Evolutionary conservation across 2,113 vertebrate genomes (phyloP), one percentile per base, ranked within the genome.

Genomic region (Papio anubis): DNA sequence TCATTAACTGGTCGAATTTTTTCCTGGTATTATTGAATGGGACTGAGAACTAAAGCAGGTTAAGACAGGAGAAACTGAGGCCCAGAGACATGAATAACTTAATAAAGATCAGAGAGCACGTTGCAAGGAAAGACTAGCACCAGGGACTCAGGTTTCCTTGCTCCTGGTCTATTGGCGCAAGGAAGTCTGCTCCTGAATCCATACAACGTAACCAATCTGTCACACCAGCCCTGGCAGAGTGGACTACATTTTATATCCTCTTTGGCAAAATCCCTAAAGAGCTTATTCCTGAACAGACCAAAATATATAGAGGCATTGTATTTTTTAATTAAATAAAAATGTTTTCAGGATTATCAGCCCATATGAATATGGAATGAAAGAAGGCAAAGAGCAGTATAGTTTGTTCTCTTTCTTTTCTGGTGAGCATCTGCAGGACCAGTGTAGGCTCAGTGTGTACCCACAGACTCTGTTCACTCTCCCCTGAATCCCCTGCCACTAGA

Each of bases 11-110:
- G 75, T 79, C 75, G 57, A 80, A 87, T 96, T 90, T 64, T 92
- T 96, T 96, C 40, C 45, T 35, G 17, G 40, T 70, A 55, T 16
- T 18, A 82, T 23, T 59, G 55, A 96, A 61, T 70, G 43, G 43
- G n/a, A 55, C 87, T 14, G 78, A 97, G 25, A 82, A 68, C 21
- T 9, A 73, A 1, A 61, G 18, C 16, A 80, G 43, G n/a, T 70
- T 95, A 76, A 25, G 75, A 89, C 76, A 13, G 76, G 76, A 76
- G 84, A 92, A 90, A 75, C 48, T 72, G 64, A 94, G 76, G 68
- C 18, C 70, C 40, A 45, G 76, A 14, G 14, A 72, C 18, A 45
- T 86, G 35, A 88, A 78, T 85, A 57, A 52, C 23, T 93, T 75
- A 55, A 32, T 72, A 72, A 81, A 59, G 20, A 27, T 73, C 45